phyloP scores from a whole-genome alignment of 2,113 vertebrate species.

The Muntiacus reevesi region DNA sequence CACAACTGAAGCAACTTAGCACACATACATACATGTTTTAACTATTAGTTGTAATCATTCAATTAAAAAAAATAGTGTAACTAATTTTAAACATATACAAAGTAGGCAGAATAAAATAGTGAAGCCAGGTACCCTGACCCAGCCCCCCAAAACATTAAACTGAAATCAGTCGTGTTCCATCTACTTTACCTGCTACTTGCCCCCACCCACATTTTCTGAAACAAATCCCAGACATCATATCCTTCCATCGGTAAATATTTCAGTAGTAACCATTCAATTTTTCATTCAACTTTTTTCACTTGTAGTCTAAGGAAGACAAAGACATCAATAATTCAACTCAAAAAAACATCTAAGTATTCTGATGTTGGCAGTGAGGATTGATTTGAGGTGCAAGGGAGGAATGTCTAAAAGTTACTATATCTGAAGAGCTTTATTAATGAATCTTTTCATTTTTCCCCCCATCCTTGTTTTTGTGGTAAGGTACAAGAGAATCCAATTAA shows the following conservation, averaged over 20 bases:
- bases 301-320: conserved; percentile 56
- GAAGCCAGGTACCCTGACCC: neutral
- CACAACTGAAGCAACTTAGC: neutral
- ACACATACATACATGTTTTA: neutral
- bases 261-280: conserved; percentile 45
- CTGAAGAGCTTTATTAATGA: neutral
- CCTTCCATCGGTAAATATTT: conserved; percentile 60
- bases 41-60: neutral
- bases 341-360: conserved; percentile 10
- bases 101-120: neutral
- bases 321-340: conserved; percentile 62
- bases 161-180: neutral
- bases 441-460: neutral
- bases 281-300: conserved; percentile 50
- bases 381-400: neutral
- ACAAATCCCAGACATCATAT: conserved; percentile 33
- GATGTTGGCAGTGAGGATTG: neutral
- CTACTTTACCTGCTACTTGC: neutral
- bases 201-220: neutral
- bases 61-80: neutral
- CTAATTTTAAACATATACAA: neutral
- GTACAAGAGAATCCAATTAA: neutral
- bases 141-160: neutral
- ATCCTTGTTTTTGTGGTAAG: neutral
- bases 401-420: neutral